Base-by-base conservation (phyloP, 1,140 invertebrate species). In the Gonioctena quinquepunctata region DNA sequence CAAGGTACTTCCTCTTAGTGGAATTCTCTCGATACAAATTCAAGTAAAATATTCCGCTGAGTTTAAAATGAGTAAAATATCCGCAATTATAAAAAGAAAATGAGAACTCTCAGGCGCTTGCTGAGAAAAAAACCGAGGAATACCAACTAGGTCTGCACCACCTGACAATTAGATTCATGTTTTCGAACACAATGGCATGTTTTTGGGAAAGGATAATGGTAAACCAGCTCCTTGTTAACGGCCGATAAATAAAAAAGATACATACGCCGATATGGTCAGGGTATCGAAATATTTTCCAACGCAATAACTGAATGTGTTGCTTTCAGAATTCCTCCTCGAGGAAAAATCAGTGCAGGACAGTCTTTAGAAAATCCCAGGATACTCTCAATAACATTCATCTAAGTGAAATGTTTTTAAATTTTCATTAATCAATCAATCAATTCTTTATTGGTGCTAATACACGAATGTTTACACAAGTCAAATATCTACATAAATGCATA, bases 171-270 rank as follows among this genome's bases (percentile, higher is more conserved):
- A 54, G 50, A 54, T 22, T 22, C 50, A 54, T 54, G 50, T 54
- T 54, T 54, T 54, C 18, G 21, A 54, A 54, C 50, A 54, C 50
- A 54, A 54, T 54, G 50, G 50, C 50, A 54, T 54, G 50, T 54
- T 54, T 54, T 54, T 54, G 50, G 50, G 19, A 54, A 54, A 54
- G 33, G 18, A 54, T 54, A 54, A 54, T 54, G 50, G 50, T 3
- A 22, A 54, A 22, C 50, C 50, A 22, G 50, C 33, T 42, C 4
- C 50, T 54, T 54, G 50, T 54, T 54, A 54, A 22, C 50, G 18
- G 50, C n/a, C 33, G 3, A 54, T 54, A 22, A 22, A 54, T 21
- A 54, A 54, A 18, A 22, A 54, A 18, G 50, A 21, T 54, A 54
- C 50, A 54, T 54, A 11, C 18, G 50, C 50, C 21, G 33, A 42